Evolutionary conservation across 2,113 vertebrate genomes (phyloP), one percentile per base, ranked within the genome.

Genomic region (Dicaeum eximium): DNA sequence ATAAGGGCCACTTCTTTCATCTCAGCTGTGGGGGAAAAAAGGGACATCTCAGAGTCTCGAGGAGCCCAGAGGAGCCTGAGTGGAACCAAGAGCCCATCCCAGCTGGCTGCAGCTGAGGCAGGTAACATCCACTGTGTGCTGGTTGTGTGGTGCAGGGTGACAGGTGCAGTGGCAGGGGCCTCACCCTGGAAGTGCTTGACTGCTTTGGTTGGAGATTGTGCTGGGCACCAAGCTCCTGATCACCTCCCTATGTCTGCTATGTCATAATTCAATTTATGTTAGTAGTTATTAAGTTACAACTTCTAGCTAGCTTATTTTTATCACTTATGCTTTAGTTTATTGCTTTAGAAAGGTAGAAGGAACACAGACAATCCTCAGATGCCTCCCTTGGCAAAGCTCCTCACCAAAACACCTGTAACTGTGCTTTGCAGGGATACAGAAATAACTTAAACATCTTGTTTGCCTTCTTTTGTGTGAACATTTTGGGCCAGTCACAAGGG

Each of bases 21-120:
- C 66, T 40, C 66, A 2, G 24, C 8, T 25, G 24, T 33, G 18
- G 83, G 47, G 44, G 4, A 0, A 4, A 73, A 25, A 47, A 53
- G 35, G 21, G 47, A 40, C 23, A 2, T 31, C 1, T 0, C 14
- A 6, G 64, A 40, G 57, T 2, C 66, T 25, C 0, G 3, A 31
- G 31, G 4, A 13, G 79, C 24, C 72, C 56, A 14, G 72, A 45
- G n/a, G 62, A 88, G 54, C 71, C 42, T 2, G 25, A 72, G 85
- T 1, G 7, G 81, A 93, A 6, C 40, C 1, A 1, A 17, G 58
- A 37, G 54, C 37, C 50, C 19, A 4, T 71, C 82, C 75, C 79
- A 33, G 48, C 54, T 20, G 28, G n/a, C 61, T 64, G 80, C 45
- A 28, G 64, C 33, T 31, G 60, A 24, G 38, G 42, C 86, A 88